Evolutionary conservation across 2,797 vertebrate genomes (phyloP), one percentile per base, ranked within the genome.

Genomic region (Bradypodion ventrale): DNA sequence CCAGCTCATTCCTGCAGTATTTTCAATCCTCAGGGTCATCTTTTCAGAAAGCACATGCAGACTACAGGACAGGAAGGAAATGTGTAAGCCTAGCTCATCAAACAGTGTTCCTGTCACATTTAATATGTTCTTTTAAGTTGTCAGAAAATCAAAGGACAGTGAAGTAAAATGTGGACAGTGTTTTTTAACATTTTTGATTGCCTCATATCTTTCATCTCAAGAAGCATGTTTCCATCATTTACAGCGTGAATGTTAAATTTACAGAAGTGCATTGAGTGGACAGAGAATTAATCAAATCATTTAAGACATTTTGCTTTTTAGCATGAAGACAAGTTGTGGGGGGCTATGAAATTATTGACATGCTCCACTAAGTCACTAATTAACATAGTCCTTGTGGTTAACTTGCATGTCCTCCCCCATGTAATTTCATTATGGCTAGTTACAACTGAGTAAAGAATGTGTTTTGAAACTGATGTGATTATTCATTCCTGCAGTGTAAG

Each of bases 221-320:
- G 13, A 73, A 44, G 25, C 7, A 83, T 69, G 82, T 89, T 83
- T 84, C 78, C 49, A 52, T 80, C 78, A n/a, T 1, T 89, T 82
- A 72, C 16, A 76, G 49, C 83, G 42, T 42, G 27, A 68, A 84
- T 63, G 87, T 85, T 90, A 16, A n/a, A 1, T 89, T 87, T 87
- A 37, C 87, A 16, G 82, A 85, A 85, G 42, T 84, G 62, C 13
- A 27, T 92, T 79, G 84, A 90, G 84, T 79, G 32, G 49, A 3
- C 49, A 15, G 56, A 75, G 83, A 60, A 66, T 91, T 80, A 88
- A 83, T 66, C 86, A 85, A 40, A 70, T 78, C 72, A 63, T 89
- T 80, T 90, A 93, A 87, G 69, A 80, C 88, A 86, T 75, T 88
- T 72, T 87, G 88, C 75, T 88, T 89, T 92, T 83, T 84, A 76